Conservation (phyloP, 2,888 invertebrate genomes). For the Dicycla oo region DNA sequence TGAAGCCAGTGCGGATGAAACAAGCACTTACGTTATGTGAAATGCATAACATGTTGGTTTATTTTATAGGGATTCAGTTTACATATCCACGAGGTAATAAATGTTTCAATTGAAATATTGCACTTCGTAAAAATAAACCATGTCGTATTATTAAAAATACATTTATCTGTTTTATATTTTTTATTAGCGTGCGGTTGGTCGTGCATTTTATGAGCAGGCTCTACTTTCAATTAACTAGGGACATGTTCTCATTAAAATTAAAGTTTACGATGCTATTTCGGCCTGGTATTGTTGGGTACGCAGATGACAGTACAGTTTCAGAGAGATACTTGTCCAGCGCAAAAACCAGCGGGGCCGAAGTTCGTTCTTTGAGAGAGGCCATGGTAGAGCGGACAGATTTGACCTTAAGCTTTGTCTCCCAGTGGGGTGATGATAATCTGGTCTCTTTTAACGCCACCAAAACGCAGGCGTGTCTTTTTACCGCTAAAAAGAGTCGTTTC, state of each 20-base stretch:
- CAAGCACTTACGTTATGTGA: constrained; percentile 50
- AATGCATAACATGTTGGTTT: constrained; percentile 43
- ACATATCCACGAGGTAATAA: constrained; percentile 50
- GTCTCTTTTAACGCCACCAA: too few relatives aligned
- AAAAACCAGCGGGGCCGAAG: too few relatives aligned
- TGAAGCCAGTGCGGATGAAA: constrained; percentile 36
- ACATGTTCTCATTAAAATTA: background rate
- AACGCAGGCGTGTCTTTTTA: too few relatives aligned
- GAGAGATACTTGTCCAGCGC: too few relatives aligned
- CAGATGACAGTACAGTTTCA: too few relatives aligned
- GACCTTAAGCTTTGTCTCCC: too few relatives aligned
- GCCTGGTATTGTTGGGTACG: too few relatives aligned
- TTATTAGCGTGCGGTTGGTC: constrained; percentile 6
- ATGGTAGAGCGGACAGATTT: too few relatives aligned
- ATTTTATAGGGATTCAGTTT: constrained; percentile 40
- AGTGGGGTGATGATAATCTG: too few relatives aligned
- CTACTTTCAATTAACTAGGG: constrained; percentile 11
- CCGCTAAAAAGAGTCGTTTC: too few relatives aligned
- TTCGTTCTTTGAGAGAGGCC: too few relatives aligned
- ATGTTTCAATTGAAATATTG: constrained; percentile 49
- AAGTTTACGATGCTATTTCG: constrained; percentile 14
- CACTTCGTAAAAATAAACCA: constrained; percentile 25
- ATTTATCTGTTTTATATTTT: constrained; percentile 20
- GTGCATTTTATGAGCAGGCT: background rate
- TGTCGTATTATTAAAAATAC: constrained; percentile 10